Conservation (phyloP, 2,888 invertebrate genomes). For the Trachelus stipa region DNA sequence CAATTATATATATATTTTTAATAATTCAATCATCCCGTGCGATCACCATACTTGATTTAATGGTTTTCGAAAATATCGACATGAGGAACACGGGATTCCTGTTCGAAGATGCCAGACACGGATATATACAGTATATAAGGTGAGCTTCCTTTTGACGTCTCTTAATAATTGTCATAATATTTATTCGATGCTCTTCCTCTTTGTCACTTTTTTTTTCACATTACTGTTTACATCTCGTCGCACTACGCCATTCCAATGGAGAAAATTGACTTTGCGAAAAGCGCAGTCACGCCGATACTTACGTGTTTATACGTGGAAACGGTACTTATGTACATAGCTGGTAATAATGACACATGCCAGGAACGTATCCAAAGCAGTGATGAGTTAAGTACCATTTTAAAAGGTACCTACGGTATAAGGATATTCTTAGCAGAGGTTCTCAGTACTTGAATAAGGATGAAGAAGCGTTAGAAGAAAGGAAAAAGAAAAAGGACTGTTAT, state of each 20-base stretch:
- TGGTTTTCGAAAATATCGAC: conserved; percentile 64
- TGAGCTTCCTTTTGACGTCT: conserved; percentile 23
- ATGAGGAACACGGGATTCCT: conserved; percentile 65
- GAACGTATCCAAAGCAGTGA: neutral
- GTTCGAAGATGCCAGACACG: conserved; percentile 63
- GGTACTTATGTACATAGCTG: neutral
- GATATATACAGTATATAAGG: conserved; percentile 65
- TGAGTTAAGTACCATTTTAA: neutral
- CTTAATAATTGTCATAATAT: neutral
- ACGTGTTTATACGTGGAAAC: conserved; percentile 2
- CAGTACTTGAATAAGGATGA: neutral
- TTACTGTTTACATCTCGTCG: neutral
- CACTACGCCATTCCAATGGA: neutral
- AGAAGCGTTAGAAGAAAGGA: neutral
- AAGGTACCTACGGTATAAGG: neutral
- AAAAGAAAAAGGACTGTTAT: neutral
- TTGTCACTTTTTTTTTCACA: neutral
- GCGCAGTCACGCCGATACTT: conserved; percentile 6
- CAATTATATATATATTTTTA: neutral
- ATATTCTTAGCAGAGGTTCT: neutral
- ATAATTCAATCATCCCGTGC: neutral
- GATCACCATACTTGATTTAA: conserved; percentile 21
- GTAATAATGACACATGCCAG: conserved; percentile 7
- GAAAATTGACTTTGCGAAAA: conserved; percentile 16
- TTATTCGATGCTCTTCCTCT: neutral